Conservation (phyloP, 1,140 invertebrate genomes). For the Choristoneura fumiferana region DNA sequence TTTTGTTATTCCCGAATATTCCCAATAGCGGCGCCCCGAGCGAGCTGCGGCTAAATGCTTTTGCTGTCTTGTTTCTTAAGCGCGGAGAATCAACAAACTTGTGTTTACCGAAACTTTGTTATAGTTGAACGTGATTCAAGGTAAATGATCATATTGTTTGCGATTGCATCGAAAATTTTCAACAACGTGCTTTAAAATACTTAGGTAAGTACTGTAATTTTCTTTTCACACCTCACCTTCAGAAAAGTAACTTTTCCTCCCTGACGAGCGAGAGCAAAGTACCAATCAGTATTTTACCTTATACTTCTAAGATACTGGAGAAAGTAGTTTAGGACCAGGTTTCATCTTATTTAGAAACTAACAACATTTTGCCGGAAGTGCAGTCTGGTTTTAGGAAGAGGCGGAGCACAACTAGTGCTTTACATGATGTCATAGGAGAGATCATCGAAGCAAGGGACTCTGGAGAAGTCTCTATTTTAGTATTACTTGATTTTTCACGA, state of each 20-base stretch:
- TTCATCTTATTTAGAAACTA: not conserved
- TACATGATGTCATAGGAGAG: too few species aligned
- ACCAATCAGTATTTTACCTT: too few species aligned
- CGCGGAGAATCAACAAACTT: constrained; percentile 7
- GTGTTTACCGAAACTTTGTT: not conserved
- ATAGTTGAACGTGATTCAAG: not conserved
- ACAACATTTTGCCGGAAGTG: not conserved
- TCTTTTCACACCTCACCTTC: too few species aligned
- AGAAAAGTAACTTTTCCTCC: too few species aligned
- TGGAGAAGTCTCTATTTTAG: not conserved
- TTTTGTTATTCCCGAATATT: constrained; percentile 4
- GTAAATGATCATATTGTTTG: not conserved
- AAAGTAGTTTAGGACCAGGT: not conserved
- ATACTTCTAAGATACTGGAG: too few species aligned
- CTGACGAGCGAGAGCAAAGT: too few species aligned
- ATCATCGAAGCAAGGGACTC: not conserved
- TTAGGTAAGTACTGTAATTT: too few species aligned
- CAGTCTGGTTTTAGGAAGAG: too few species aligned
- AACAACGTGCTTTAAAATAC: too few species aligned
- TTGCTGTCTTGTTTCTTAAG: not conserved
- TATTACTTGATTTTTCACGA: not conserved
- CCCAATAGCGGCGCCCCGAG: not conserved
- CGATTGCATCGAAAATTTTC: too few species aligned
- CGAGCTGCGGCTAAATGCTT: not conserved
- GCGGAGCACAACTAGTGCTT: too few species aligned